A percentile compares a stretch with the other conserved stretches of the same genome.
phyloP scores from a whole-genome alignment of 2,888 invertebrate species.

The Drosophila quasianomalipes region DNA sequence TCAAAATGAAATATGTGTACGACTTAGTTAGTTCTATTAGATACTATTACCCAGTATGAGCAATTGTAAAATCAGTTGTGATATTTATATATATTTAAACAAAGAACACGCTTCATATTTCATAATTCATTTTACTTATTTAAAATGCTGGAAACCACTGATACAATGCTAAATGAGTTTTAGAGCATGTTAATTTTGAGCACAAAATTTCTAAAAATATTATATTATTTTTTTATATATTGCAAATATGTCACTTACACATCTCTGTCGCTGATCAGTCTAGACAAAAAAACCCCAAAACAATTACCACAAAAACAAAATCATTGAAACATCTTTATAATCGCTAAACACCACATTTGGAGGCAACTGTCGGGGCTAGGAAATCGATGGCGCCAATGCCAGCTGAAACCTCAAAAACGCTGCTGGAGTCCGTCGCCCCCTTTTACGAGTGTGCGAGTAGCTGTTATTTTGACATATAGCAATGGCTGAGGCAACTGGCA shows the following conservation, averaged over 20 bases:
- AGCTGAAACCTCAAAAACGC: slow-evolving; percentile 1
- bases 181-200: neutral
- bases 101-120: neutral
- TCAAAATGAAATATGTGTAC: neutral
- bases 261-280: slow-evolving; percentile 1
- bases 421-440: slow-evolving; percentile 6
- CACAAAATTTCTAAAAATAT: neutral
- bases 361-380: slow-evolving; percentile 7
- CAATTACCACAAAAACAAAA: slow-evolving; percentile 9
- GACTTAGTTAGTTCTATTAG: neutral
- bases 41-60: too few relatives aligned
- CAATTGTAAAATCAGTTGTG: neutral
- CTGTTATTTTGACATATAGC: slow-evolving; percentile 69
- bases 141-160: neutral
- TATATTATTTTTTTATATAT: neutral
- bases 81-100: neutral
- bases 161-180: rapidly evolving
- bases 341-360: slow-evolving; percentile 6
- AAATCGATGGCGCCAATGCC: slow-evolving; percentile 64
- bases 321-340: slow-evolving; percentile 5
- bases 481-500: slow-evolving; percentile 43
- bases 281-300: neutral
- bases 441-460: slow-evolving; percentile 29
- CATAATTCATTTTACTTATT: neutral
- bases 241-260: neutral